Evolutionary conservation across 1,140 invertebrate genomes (phyloP), one percentile per base, ranked within the genome.

Genomic region (Bombus breviceps): DNA sequence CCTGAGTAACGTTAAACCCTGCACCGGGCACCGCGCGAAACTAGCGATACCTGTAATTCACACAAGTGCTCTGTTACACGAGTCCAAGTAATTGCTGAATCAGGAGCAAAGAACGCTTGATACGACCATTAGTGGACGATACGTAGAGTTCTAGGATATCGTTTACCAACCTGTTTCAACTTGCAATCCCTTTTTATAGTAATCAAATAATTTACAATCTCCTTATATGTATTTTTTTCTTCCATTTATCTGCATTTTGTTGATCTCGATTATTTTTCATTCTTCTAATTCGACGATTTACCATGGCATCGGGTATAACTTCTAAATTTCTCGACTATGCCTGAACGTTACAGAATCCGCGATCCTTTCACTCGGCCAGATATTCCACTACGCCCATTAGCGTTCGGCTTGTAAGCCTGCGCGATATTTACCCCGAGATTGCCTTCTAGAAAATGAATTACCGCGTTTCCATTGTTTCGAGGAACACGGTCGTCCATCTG

Each of bases 371-470:
- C 82, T 84, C 82, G 81, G 32, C 22, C 43, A 71, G 75, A 78
- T 69, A 84, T 22, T 62, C 66, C 66, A 32, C 83, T 72, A 47
- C 75, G 32, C 37, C 64, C 69, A 84, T 84, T 71, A 43, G n/a
- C 53, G 64, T 72, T 57, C 37, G 53, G 69, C 34, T 47, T 57
- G 18, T 39, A 18, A 73, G 75, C 37, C 34, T 72, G 47, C 47
- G 69, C 47, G 80, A 89, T 83, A 83, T 57, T 53, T 53, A 18
- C 78, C 57, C 41, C 47, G 74, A 41, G 76, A 87, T 85, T 68
- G 73, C 81, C 83, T 90, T 71, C 66, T 83, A 80, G 66, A 89
- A 85, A 90, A 89, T 84, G 41, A 78, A 89, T 68, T 53, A 77
- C 66, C 43, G 77, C 66, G 78, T 78, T 88, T 78, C 39, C 73